A percentile compares a stretch with the other conserved stretches of the same genome.
These are phyloP conservation scores for Marmota monax DNA, from an alignment of 2,113 vertebrate genomes.

Conservation along the genomic window DNA sequence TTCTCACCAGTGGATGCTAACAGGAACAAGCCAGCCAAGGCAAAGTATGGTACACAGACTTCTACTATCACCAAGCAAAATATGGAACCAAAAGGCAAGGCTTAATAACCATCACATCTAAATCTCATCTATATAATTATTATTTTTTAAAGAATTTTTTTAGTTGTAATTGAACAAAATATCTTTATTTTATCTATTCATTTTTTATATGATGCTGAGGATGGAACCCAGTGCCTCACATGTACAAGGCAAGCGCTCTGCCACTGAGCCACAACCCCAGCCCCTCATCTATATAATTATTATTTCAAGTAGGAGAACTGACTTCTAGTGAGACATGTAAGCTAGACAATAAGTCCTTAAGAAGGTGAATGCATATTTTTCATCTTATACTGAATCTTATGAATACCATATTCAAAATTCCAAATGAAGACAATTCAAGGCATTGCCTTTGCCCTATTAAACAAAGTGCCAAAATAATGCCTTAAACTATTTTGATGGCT, in stretches of 20 bases:
- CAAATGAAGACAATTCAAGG: not conserved
- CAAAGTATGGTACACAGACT: not conserved
- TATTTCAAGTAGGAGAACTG: not conserved
- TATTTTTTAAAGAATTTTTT: not conserved
- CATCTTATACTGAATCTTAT: not conserved
- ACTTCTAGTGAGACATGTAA: not conserved
- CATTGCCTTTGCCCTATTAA: not conserved
- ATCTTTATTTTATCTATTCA: no score
- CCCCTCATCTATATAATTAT: not conserved
- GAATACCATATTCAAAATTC: not conserved
- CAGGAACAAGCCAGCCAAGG: not conserved
- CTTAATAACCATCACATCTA: not conserved
- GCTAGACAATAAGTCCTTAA: not conserved
- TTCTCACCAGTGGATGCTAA: not conserved
- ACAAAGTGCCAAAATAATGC: not conserved
- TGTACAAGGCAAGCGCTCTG: no score
- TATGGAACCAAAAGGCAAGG: not conserved
- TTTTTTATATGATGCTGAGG: no score
- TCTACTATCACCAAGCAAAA: not conserved
- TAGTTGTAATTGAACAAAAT: no score
- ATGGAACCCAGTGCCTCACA: no score
- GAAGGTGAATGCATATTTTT: not conserved
- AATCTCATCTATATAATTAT: not conserved
- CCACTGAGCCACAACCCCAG: no score
- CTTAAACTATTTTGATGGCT: not conserved